Evolutionary conservation across 2,888 invertebrate genomes (phyloP).

Genomic region (Tetheella fluctuosa): DNA sequence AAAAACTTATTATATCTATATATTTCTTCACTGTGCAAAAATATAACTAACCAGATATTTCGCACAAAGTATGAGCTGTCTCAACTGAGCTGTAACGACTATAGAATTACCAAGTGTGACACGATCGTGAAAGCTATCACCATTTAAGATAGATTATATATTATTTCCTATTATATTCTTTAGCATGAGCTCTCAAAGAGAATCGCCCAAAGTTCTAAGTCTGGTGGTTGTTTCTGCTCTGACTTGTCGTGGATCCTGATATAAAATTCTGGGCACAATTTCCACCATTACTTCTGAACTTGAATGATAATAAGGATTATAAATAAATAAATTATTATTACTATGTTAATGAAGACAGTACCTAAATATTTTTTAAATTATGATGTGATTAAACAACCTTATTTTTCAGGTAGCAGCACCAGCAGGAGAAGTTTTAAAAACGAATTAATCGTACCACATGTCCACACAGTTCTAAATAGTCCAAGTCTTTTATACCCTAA

Average conservation of each 20-base stretch:
- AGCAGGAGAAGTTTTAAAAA: not conserved
- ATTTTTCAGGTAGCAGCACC: slow-evolving; percentile 8
- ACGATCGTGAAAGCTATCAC: no score
- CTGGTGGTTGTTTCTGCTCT: no score
- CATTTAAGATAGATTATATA: no score
- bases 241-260: no score
- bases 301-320: no score
- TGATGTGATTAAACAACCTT: not conserved
- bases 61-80: not conserved
- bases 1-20: not conserved
- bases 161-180: no score
- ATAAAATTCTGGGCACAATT: no score
- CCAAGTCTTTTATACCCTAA: not conserved
- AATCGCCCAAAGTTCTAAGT: no score
- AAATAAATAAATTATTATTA: no score
- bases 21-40: not conserved
- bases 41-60: not conserved
- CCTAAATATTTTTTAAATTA: not conserved
- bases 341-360: no score
- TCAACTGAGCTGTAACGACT: not conserved
- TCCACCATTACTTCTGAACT: no score
- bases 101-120: not conserved
- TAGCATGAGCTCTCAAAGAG: no score
- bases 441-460: not conserved
- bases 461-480: not conserved